phyloP scores from a whole-genome alignment of 2,113 vertebrate genomes.

The Gasterosteus aculeatus region DNA sequence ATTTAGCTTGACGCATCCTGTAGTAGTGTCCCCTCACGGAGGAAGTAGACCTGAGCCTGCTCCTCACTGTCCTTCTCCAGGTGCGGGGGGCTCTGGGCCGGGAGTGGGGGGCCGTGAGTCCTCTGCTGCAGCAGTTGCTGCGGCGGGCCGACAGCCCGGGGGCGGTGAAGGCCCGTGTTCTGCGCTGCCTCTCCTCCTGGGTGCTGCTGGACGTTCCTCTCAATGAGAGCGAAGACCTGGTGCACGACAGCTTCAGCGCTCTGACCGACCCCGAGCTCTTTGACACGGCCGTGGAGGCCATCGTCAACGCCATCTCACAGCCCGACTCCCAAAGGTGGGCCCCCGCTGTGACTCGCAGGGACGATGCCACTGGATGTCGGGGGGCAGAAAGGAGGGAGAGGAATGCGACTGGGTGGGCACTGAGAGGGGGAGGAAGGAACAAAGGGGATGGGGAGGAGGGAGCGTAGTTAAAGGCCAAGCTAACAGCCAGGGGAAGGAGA shows the following conservation, averaged over 20 bases:
- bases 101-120: conserved; percentile 92
- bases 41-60: not conserved
- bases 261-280: conserved; percentile 96
- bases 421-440: conserved; percentile 33
- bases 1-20: not conserved
- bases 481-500: conserved; percentile 69
- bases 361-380: not conserved
- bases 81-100: conserved; percentile 92
- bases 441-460: conserved; percentile 23
- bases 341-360: not conserved
- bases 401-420: conserved; percentile 35
- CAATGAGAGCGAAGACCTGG: conserved; percentile 92
- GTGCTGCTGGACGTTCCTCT: conserved; percentile 95
- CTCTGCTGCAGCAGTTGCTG: conserved; percentile 94
- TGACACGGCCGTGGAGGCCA: conserved; percentile 95
- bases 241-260: conserved; percentile 92
- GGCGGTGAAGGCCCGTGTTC: conserved; percentile 95
- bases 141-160: conserved; percentile 92
- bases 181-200: conserved; percentile 99
- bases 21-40: too few relatives aligned
- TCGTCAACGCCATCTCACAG: conserved; percentile 98
- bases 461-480: conserved; percentile 56
- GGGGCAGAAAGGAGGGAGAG: not conserved
- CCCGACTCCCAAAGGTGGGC: conserved; percentile 96
- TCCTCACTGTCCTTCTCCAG: conserved; percentile 41